Evolutionary conservation across 2,113 vertebrate genomes (phyloP), one percentile per base, ranked within the genome.

Genomic region (Coturnix japonica): DNA sequence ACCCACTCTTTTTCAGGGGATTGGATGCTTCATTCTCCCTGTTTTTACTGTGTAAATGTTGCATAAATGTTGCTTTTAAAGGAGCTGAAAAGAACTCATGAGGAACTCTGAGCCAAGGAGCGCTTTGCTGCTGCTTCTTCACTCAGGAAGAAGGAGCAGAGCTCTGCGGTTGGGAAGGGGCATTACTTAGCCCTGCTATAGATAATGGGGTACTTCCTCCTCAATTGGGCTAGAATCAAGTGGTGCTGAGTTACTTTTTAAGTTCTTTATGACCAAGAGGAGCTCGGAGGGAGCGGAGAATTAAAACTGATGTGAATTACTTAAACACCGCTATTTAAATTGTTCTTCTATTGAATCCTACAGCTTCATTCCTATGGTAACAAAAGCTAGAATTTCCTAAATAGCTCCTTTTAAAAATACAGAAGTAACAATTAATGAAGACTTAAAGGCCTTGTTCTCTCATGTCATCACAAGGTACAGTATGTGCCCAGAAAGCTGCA

Each of bases 351-450:
- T 49, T 54, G 74, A 61, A 85, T 82, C 64, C 74, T 90, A 70
- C 66, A 76, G 90, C 67, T 90, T 81, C 86, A 95, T 93, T 95
- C 89, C 92, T 95, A 94, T 88, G 57, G 72, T 83, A 88, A 94
- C 85, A 86, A 87, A 84, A 81, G 47, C 33, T 43, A 89, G 66
- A n/a, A 87, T 87, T 94, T 93, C 91, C 78, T 82, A 87, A 94
- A 82, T 81, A 81, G 60, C 59, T 84, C 66, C 33, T 81, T 90
- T 89, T 47, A 76, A 87, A 93, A 82, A 56, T 81, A 66, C 49
- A n/a, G 67, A 73, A 46, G 71, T 70, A 84, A 59, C 77, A 89
- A 86, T 86, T 95, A 93, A 81, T 86, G 84, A 84, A 66, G 86
- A 49, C 63, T 81, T 37, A 70, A 77, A 85, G 74, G 17, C 74